Evolutionary conservation across 2,113 vertebrate genomes (phyloP).

Genomic region (Mormyrus iriodes): DNA sequence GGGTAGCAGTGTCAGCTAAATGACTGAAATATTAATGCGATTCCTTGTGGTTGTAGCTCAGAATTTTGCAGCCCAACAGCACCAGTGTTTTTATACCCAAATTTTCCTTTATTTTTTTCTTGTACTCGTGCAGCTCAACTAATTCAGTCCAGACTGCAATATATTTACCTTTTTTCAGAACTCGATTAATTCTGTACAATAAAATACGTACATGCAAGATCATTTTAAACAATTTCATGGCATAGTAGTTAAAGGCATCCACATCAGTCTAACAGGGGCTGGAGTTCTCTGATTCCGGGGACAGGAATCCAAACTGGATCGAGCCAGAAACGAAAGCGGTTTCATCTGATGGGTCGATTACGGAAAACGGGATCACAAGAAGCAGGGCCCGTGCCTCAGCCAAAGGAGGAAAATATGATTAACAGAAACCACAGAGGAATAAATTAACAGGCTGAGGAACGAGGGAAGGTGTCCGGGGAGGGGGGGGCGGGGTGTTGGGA

Average conservation of each 20-base stretch:
- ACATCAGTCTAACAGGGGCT: background rate
- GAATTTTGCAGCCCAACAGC: background rate
- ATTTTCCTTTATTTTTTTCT: background rate
- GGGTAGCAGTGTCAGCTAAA: background rate
- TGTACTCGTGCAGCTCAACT: background rate
- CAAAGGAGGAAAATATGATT: background rate
- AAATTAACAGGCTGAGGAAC: background rate
- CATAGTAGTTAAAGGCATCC: background rate
- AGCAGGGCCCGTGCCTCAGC: background rate
- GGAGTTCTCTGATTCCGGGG: background rate
- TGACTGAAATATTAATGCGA: background rate
- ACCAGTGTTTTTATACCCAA: background rate
- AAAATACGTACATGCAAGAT: background rate
- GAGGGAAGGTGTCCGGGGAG: background rate
- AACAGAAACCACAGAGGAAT: conserved; percentile 4
- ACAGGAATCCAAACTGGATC: background rate
- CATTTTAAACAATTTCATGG: background rate
- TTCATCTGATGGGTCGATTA: background rate
- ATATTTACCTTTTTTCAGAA: background rate
- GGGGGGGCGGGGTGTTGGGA: background rate
- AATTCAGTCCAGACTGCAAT: background rate
- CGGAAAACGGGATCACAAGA: background rate
- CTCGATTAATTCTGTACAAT: background rate
- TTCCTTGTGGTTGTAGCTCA: background rate
- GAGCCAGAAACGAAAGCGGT: conserved; percentile 11